A percentile compares a stretch with the other conserved stretches of the same genome.
Conservation (phyloP, 1,140 invertebrate genomes). For the Thalassaphorura encarpata region DNA sequence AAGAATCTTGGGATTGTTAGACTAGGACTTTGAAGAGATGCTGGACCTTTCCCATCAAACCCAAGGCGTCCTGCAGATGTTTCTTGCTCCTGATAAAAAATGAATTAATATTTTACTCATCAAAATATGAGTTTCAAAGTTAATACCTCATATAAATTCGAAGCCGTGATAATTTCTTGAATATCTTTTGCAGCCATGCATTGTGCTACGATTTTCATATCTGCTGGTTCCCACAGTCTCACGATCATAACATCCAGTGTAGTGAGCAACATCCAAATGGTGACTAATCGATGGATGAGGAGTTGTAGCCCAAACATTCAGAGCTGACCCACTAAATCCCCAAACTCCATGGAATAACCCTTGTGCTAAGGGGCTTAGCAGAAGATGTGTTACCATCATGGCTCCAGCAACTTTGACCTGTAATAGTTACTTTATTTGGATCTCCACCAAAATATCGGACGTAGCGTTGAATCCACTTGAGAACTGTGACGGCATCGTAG, state of each 20-base stretch:
- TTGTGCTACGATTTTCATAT: too few relatives aligned
- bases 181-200: neutral
- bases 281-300: neutral
- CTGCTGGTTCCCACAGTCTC: too few relatives aligned
- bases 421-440: slow-evolving; percentile 1
- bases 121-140: too few relatives aligned
- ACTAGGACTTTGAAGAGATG: slow-evolving; percentile 6
- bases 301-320: slow-evolving; percentile 1
- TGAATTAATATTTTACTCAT: too few relatives aligned
- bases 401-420: slow-evolving; percentile 1
- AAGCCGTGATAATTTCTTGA: neutral
- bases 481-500: neutral
- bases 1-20: neutral
- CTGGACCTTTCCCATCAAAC: neutral
- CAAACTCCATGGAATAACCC: neutral
- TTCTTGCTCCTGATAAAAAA: too few relatives aligned
- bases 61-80: slow-evolving; percentile 1
- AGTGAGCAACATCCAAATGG: neutral
- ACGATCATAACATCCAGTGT: neutral
- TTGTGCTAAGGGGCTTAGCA: neutral
- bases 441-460: slow-evolving; percentile 6
- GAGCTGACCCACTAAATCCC: neutral
- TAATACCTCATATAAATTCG: neutral
- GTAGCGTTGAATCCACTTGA: slow-evolving; percentile 3
- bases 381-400: slow-evolving; percentile 1